These are phyloP conservation scores for Drosophila ficusphila DNA, from an alignment of 1,140 invertebrate species.

Conservation along the genomic window DNA sequence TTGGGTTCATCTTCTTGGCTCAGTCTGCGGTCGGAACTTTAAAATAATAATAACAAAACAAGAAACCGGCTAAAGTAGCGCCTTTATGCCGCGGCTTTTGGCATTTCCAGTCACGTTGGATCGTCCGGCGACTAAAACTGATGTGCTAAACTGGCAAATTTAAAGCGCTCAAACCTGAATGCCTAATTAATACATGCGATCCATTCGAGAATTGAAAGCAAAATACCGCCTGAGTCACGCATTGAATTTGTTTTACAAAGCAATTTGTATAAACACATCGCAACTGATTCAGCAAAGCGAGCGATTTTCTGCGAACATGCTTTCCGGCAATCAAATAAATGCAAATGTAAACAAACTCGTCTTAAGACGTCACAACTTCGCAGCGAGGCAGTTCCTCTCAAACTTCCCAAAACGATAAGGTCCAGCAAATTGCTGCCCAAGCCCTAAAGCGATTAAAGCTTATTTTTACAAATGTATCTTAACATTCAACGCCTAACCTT, in stretches of 20 bases:
- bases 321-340: slow-evolving; percentile 23
- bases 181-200: slow-evolving; percentile 30
- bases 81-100: slow-evolving; percentile 37
- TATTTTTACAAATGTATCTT: slow-evolving; percentile 6
- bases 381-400: neutral
- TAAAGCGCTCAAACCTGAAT: slow-evolving; percentile 34
- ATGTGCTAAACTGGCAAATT: slow-evolving; percentile 55
- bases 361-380: slow-evolving; percentile 19
- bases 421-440: slow-evolving; percentile 6
- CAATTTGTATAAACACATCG: slow-evolving; percentile 36
- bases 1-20: slow-evolving; percentile 14
- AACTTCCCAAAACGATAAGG: slow-evolving; percentile 32
- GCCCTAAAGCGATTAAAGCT: slow-evolving; percentile 4
- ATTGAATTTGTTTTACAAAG: slow-evolving; percentile 19
- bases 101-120: slow-evolving; percentile 49
- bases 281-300: slow-evolving; percentile 41
- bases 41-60: slow-evolving; percentile 9
- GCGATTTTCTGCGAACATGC: slow-evolving; percentile 11
- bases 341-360: slow-evolving; percentile 30
- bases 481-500: slow-evolving; percentile 17
- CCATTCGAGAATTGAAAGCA: slow-evolving; percentile 39
- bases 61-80: slow-evolving; percentile 54
- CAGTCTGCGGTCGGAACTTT: neutral
- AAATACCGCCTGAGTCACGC: slow-evolving; percentile 37
- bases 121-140: slow-evolving; percentile 12